Evolutionary conservation across 2,113 vertebrate genomes (phyloP).

Genomic region (Craseonycteris thonglongyai): DNA sequence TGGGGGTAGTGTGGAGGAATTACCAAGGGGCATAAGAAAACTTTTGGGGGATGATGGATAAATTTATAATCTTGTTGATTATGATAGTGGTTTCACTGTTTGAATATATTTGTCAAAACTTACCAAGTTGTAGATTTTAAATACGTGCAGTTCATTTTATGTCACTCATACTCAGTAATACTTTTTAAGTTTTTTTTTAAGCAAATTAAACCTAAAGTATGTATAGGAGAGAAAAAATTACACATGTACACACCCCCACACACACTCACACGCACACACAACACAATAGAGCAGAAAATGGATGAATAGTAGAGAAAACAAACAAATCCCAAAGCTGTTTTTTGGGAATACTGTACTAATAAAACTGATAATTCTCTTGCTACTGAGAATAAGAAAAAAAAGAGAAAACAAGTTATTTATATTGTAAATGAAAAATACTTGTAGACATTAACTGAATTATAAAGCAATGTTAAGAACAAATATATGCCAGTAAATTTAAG

Average conservation of each 20-base stretch:
- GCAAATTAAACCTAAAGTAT: neutral
- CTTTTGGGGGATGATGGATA: neutral
- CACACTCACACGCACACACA: neutral
- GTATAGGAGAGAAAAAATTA: neutral
- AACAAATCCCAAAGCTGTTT: neutral
- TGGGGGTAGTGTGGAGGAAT: no score
- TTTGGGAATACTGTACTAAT: neutral
- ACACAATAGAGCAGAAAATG: neutral
- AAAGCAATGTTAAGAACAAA: neutral
- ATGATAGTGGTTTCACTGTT: neutral
- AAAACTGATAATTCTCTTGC: neutral
- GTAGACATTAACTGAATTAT: neutral
- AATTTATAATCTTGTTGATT: neutral
- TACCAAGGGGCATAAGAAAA: neutral
- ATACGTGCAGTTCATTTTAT: no score
- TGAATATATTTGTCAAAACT: no score
- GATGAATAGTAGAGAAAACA: neutral
- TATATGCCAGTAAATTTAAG: neutral
- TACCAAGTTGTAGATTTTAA: no score
- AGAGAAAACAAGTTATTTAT: neutral
- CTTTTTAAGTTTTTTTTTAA: no score
- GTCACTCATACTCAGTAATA: no score
- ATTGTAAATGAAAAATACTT: neutral
- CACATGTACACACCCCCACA: no score
- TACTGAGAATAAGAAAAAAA: neutral